Base-by-base conservation (phyloP, 2,888 invertebrate species). In the Hymenopus coronatus region DNA sequence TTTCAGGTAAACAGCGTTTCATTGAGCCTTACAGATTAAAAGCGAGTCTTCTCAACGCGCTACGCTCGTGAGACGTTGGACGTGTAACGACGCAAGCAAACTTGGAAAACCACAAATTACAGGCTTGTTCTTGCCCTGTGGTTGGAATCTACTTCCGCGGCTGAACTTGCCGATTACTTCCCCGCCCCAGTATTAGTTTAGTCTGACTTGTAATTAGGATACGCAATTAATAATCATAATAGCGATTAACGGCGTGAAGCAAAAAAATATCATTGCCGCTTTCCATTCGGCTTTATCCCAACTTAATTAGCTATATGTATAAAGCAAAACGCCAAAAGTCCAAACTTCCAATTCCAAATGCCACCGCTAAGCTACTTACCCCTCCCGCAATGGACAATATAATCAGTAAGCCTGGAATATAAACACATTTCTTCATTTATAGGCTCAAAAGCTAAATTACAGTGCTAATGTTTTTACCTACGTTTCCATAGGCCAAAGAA, bases 71-170 rank as follows among this genome's bases (percentile, higher is more conserved):
- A 33, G 8, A 14, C 54, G 14, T 20, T 15, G 54, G 15, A 54
- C 3, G 54, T 20, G 20, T 81, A 86, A 86, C 86, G 40, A 14
- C 81, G 70, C 14, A 30, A 28, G 70, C 14, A 30, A 28, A 70
- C 28, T 81, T 81, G 86, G 28, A 81, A 86, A 86, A 86, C 86
- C 86, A 46, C 86, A 86, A 86, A 86, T 86, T 86, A 86, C 28
- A 81, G 54, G 28, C 14, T 54, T 6, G 54, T 70, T 70, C 54
- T 70, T 70, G 54, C 25, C 20, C 54, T 25, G 25, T 25, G 54
- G 54, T 70, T 70, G 20, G 4, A 70, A 70, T 25, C 54, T 15
- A 70, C 54, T 70, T 70, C 54, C 25, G 25, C 25, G 54, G 20
- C 54, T 20, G 20, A 70, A 70, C 54, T 40, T 70, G 20, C 54